Conservation (phyloP, 2,797 vertebrate genomes). For the Tadarida brasiliensis region DNA sequence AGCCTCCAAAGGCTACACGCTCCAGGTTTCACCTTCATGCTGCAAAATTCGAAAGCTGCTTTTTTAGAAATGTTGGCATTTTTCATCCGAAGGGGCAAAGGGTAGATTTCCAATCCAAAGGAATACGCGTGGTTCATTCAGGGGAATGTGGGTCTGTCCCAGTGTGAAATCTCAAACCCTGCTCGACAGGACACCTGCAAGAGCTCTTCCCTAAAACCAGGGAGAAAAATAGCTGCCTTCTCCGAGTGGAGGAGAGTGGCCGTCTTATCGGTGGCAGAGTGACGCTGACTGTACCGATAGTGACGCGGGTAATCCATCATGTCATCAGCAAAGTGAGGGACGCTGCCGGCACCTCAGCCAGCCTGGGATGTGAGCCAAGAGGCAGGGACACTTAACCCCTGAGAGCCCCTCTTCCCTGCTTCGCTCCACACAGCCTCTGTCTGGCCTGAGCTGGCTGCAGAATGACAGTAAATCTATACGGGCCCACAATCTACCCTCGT, state of each 20-base stretch:
- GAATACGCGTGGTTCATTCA: not conserved
- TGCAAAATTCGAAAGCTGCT: not conserved
- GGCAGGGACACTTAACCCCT: slow-evolving; percentile 92
- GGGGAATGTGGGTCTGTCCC: not conserved
- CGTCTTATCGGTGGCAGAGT: slow-evolving; percentile 90
- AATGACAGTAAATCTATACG: slow-evolving; percentile 93
- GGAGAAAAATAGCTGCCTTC: slow-evolving; percentile 84
- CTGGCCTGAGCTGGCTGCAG: slow-evolving; percentile 87
- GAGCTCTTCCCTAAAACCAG: slow-evolving; percentile 76
- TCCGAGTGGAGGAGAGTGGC: slow-evolving; percentile 83
- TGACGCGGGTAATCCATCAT: slow-evolving; percentile 93
- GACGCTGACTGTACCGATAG: slow-evolving; percentile 91
- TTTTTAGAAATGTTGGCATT: not conserved
- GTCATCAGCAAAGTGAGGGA: slow-evolving; percentile 90
- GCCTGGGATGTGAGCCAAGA: slow-evolving; percentile 80
- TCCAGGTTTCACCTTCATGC: not conserved
- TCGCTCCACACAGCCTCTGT: slow-evolving; percentile 88
- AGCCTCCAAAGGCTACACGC: rapidly evolving
- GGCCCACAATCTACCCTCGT: slow-evolving; percentile 89
- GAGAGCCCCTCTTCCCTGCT: slow-evolving; percentile 86
- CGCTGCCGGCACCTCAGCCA: slow-evolving; percentile 86
- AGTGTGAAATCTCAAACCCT: slow-evolving; percentile 31
- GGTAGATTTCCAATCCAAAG: not conserved
- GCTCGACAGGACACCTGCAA: slow-evolving; percentile 54
- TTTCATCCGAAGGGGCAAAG: not conserved